phyloP scores from a whole-genome alignment of 1,140 invertebrate genomes.

The Drosophila watanabei region DNA sequence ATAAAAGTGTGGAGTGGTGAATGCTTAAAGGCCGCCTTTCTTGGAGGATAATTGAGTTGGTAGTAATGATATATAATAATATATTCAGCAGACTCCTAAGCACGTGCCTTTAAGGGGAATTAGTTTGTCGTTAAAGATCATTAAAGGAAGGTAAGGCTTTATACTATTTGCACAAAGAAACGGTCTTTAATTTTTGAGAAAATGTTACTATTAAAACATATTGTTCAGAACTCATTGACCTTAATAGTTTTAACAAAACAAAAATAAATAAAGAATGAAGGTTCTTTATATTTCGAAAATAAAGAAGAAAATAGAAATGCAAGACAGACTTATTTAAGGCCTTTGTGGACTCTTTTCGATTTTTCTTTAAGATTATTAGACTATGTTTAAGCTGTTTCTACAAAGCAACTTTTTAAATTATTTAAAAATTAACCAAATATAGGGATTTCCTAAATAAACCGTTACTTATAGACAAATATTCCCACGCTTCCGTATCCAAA shows the following conservation, averaged over 20 bases:
- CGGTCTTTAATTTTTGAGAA: neutral
- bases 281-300: neutral
- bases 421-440: neutral
- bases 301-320: neutral
- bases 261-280: neutral
- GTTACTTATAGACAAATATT: conserved; percentile 11
- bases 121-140: neutral
- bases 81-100: neutral
- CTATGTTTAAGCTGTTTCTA: neutral
- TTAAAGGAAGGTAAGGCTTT: neutral
- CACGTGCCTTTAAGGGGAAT: conserved; percentile 2
- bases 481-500: conserved; percentile 47
- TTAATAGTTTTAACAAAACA: neutral
- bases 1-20: conserved; percentile 28
- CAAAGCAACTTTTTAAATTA: neutral
- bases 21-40: conserved; percentile 15
- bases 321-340: neutral
- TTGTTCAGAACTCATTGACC: neutral
- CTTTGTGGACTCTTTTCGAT: too few species aligned
- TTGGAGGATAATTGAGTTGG: conserved; percentile 11
- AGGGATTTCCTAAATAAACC: neutral
- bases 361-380: too few species aligned
- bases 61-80: conserved; percentile 5
- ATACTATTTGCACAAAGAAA: neutral
- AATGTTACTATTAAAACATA: neutral